phyloP scores from a whole-genome alignment of 1,140 invertebrate genomes.

The Ips nitidus region DNA sequence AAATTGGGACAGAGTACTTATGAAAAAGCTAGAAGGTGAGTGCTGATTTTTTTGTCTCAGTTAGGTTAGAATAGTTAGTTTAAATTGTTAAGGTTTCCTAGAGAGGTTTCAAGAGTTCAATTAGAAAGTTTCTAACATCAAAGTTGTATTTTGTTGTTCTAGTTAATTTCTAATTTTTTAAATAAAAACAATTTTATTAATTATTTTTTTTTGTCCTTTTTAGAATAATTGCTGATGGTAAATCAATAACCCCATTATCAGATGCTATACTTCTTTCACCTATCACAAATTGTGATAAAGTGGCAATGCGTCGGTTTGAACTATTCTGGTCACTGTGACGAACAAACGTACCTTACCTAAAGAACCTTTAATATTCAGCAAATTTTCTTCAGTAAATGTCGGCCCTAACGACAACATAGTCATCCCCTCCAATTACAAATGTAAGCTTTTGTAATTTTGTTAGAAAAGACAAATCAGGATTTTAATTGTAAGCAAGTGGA shows the following conservation, averaged over 20 bases:
- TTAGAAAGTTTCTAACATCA: too few species aligned
- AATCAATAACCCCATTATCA: slow-evolving; percentile 55
- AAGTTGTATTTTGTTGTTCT: neutral
- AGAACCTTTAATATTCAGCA: slow-evolving; percentile 78
- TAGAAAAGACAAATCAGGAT: slow-evolving; percentile 4
- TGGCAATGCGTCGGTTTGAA: slow-evolving; percentile 79
- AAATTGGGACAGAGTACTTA: slow-evolving; percentile 55
- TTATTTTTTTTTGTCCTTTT: slow-evolving; percentile 34
- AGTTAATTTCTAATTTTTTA: neutral
- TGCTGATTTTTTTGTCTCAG: neutral
- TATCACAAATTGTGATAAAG: slow-evolving; percentile 71
- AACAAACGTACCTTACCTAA: slow-evolving; percentile 70
- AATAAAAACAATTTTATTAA: neutral
- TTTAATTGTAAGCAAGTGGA: slow-evolving; percentile 72
- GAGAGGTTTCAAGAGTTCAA: neutral
- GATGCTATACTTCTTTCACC: slow-evolving; percentile 66
- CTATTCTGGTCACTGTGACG: slow-evolving; percentile 76
- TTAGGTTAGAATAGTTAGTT: too few species aligned
- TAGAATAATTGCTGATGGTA: slow-evolving; percentile 60
- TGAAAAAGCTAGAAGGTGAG: slow-evolving; percentile 59
- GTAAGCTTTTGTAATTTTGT: slow-evolving; percentile 49
- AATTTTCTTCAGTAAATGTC: slow-evolving; percentile 68
- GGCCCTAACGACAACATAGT: slow-evolving; percentile 73
- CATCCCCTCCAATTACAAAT: slow-evolving; percentile 66
- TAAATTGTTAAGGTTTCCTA: neutral